A percentile compares a stretch with the other conserved stretches of the same genome.
phyloP scores from a whole-genome alignment of 2,888 invertebrate species.

The Ephialtes manifestator region DNA sequence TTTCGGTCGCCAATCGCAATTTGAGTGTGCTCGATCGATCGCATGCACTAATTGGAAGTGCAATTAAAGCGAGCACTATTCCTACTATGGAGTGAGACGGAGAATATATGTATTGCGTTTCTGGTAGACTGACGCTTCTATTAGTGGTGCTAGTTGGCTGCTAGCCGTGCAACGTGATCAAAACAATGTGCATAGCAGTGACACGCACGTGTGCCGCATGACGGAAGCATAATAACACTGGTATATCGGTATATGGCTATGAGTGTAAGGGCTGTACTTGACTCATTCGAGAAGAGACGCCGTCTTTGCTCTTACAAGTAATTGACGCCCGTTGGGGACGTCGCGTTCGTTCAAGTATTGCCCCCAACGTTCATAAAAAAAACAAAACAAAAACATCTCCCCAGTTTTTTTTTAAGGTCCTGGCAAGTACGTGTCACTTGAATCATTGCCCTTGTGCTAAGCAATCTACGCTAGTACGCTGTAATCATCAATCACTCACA shows the following conservation, averaged over 20 bases:
- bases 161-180: conserved; percentile 72
- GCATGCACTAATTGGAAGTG: conserved; percentile 84
- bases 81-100: conserved; percentile 52
- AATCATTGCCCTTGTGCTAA: neutral
- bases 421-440: neutral
- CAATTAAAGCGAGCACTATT: conserved; percentile 82
- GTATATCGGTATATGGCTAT: neutral
- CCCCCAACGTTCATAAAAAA: conserved; percentile 37
- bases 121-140: conserved; percentile 26
- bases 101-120: conserved; percentile 32
- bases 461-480: neutral
- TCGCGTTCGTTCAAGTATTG: neutral
- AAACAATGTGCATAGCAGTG: conserved; percentile 73
- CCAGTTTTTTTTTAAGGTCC: neutral
- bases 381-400: conserved; percentile 15
- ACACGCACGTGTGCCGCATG: conserved; percentile 4
- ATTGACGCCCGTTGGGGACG: conserved; percentile 54
- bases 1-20: conserved; percentile 75
- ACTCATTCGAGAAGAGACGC: conserved; percentile 18
- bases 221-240: conserved; percentile 27
- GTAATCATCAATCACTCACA: neutral
- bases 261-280: conserved; percentile 5
- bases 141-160: conserved; percentile 36
- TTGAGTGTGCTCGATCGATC: conserved; percentile 82
- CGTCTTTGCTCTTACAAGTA: conserved; percentile 27